Evolutionary conservation across 2,888 invertebrate genomes (phyloP), one percentile per base, ranked within the genome.

Genomic region (Phalera bucephala): DNA sequence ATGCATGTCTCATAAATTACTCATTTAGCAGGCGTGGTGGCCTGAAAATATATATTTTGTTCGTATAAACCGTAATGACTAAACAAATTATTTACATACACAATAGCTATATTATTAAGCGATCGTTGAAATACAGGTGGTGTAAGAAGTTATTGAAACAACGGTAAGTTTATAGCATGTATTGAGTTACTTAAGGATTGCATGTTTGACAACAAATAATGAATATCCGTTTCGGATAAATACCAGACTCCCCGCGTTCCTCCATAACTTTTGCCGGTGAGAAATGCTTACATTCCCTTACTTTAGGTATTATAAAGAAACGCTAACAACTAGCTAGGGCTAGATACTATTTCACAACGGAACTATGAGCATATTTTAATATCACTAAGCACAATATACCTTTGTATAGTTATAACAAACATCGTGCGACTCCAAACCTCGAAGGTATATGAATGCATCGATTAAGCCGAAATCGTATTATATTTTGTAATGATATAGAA

Each of bases 281-380:
- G 74, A 76, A 68, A 66, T 74, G 64, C 48, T 46, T 52, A 47
- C 69, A 57, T 61, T 65, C 65, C 64, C 66, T 67, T 69, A 72
- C 40, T 51, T 51, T 57, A 53, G 35, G 33, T 61, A 68, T 58
- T 64, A 70, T 52, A 64, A 66, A 69, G 68, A 72, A 75, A 74
- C 61, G 62, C 82, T 83, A 84, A 74, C 67, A 71, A 65, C 84
- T 83, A 84, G 84, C 83, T 87, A 86, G 62, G 52, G 75, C 82
- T 85, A 85, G 80, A 72, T 67, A 75, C 80, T 87, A 87, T 77
- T 78, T 81, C 86, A 85, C 84, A 80, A 85, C 81, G 77, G 80
- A 80, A 59, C 86, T 86, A 87, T 87, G 86, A 87, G 87, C 87
- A 79, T 82, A 79, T 60, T 66, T 78, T 70, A 71, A 72, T 83